Base-by-base conservation (phyloP, 2,888 invertebrate genomes). In the Ashinkailepas kermadecensis region DNA sequence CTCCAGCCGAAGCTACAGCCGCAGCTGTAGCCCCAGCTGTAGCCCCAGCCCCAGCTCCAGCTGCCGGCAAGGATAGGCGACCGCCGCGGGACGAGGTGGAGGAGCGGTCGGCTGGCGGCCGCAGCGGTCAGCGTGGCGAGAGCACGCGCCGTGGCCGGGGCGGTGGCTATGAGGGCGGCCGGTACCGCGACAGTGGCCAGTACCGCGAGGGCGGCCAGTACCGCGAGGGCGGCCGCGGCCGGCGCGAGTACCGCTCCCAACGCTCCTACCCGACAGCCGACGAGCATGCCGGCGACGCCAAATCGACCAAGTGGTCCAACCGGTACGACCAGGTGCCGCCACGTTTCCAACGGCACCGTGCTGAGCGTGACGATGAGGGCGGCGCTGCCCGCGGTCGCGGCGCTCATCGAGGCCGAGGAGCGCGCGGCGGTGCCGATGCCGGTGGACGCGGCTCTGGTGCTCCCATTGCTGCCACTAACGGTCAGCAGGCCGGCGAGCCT, bases 341-440 rank as follows among this genome's bases (percentile, higher is more conserved):
- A 15, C 81, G 85, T 12, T 84, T 84, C 80, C 84, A 84, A 81
- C 82, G 83, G 65, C 83, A 82, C 23, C 81, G 85, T 23, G 84
- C 83, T 23, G 83, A 81, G 18, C 65, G 86, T 81, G 3, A 83
- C 84, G 25, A 85, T 85, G 78, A 85, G 84, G 85, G 86, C 86
- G 83, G 85, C 82, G 59, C 80, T 82, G 85, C 10, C 86, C 87
- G 83, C 12, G 81, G 82, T 3, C 81, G 84, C 15, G 83, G 84
- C 2, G 79, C 79, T 8, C 25, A 79, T 23, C 79, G 79, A 13
- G 79, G 58, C 23, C 65, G 86, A 80, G 3, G 83, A 84, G 25
- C 85, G 85, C 80, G 85, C 84, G 85, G 86, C 86, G 83, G 85
- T 83, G 39, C 39, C 39, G 59, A 79, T 83, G 84, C 10, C 86